Conservation (phyloP, 1,140 invertebrate species). For the Drosophila nigrodunni region DNA sequence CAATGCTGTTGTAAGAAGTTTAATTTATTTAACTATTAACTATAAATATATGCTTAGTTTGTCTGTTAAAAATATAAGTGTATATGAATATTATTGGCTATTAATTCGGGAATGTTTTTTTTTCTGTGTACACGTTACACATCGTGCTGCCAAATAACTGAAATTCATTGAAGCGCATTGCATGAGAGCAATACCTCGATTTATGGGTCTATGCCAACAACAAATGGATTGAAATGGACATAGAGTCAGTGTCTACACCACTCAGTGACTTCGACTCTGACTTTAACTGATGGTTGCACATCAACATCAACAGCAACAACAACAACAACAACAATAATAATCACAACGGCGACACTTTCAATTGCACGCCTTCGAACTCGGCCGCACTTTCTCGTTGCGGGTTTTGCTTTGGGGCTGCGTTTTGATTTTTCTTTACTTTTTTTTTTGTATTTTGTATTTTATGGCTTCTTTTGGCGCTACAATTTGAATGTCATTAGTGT, state of each 20-base stretch:
- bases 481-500: constrained; percentile 79
- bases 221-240: constrained; percentile 31
- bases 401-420: constrained; percentile 42
- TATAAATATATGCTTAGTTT: too few relatives aligned
- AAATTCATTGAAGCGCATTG: constrained; percentile 47
- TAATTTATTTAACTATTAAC: too few relatives aligned
- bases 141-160: constrained; percentile 41
- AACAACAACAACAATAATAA: constrained; percentile 46
- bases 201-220: constrained; percentile 13
- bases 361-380: constrained; percentile 63
- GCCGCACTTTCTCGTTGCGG: constrained; percentile 62
- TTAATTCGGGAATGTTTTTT: too few relatives aligned
- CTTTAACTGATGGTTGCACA: constrained; percentile 68
- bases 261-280: constrained; percentile 3
- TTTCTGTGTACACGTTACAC: constrained; percentile 9
- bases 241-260: constrained; percentile 13
- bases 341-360: constrained; percentile 70
- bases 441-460: constrained; percentile 45
- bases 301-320: constrained; percentile 53
- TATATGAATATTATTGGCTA: too few relatives aligned
- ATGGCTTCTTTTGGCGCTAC: constrained; percentile 77
- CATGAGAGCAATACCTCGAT: constrained; percentile 37
- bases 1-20: too few relatives aligned
- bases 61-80: too few relatives aligned
- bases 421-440: constrained; percentile 57